These are phyloP conservation scores for Etheostoma cragini DNA, from an alignment of 2,113 vertebrate species.

Conservation along the genomic window DNA sequence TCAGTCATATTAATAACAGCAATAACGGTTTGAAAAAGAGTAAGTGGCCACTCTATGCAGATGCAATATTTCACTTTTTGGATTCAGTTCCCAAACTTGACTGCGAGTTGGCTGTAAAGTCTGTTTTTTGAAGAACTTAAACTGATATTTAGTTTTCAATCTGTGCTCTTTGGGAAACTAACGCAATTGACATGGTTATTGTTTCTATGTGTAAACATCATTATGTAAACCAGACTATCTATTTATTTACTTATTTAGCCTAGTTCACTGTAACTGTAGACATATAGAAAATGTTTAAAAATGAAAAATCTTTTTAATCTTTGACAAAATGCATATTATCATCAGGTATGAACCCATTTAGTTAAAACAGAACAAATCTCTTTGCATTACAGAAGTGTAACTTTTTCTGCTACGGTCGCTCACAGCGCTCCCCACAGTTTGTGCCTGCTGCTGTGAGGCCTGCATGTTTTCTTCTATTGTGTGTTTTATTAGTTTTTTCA, in stretches of 20 bases:
- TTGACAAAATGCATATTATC: conserved; percentile 40
- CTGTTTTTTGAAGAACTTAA: conserved; percentile 13
- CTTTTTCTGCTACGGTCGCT: conserved; percentile 50
- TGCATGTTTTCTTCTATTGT: conserved; percentile 51
- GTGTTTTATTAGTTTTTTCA: conserved; percentile 19
- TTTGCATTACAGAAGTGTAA: conserved; percentile 35
- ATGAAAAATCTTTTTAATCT: conserved; percentile 37
- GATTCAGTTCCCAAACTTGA: conserved; percentile 22
- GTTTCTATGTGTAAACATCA: conserved; percentile 47
- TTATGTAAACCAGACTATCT: conserved; percentile 51
- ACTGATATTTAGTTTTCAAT: conserved; percentile 12
- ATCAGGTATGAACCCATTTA: conserved; percentile 47
- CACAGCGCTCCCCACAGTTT: conserved; percentile 41
- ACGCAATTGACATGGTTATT: conserved; percentile 27
- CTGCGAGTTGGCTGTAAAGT: conserved; percentile 18
- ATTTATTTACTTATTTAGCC: conserved; percentile 54
- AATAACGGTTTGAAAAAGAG: conserved; percentile 57
- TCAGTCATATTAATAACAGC: conserved; percentile 44
- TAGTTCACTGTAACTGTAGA: conserved; percentile 61
- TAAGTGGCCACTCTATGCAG: conserved; percentile 43
- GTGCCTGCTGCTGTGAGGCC: conserved; percentile 51
- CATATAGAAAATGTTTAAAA: conserved; percentile 26
- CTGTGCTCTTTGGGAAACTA: not conserved
- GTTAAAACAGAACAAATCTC: conserved; percentile 52
- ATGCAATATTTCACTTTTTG: conserved; percentile 52